phyloP scores from a whole-genome alignment of 2,888 invertebrate genomes.

The Drosophila percnosoma region DNA sequence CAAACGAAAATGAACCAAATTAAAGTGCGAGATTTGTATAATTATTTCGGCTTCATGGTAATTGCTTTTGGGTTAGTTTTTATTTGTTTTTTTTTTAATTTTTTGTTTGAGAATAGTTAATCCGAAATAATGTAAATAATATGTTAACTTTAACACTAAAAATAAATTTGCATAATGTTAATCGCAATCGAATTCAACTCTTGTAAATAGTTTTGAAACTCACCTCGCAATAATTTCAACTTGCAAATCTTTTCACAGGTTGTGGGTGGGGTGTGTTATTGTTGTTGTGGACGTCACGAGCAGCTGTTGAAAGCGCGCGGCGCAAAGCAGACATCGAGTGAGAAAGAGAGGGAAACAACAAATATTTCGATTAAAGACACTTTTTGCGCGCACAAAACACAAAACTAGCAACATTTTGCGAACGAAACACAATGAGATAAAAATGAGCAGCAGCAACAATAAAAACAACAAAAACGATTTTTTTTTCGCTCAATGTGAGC shows the following conservation, averaged over 20 bases:
- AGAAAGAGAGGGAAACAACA: conserved; percentile 29
- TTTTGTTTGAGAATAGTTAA: not conserved
- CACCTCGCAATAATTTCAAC: conserved; percentile 34
- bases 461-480: conserved; percentile 14
- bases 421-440: conserved; percentile 35
- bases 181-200: not conserved
- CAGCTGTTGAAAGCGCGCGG: conserved; percentile 44
- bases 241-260: conserved; percentile 29
- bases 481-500: conserved; percentile 52
- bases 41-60: conserved; percentile 23
- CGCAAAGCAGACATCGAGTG: conserved; percentile 1
- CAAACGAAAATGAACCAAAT: conserved; percentile 12
- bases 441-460: conserved; percentile 25
- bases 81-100: not conserved
- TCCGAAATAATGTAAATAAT: not conserved
- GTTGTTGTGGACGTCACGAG: conserved; percentile 41
- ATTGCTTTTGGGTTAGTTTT: conserved; percentile 10
- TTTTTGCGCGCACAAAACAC: conserved; percentile 31
- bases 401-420: conserved; percentile 8
- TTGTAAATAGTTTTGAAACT: conserved; percentile 19
- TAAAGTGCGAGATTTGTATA: conserved; percentile 27
- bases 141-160: not conserved
- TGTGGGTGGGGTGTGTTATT: conserved; percentile 12
- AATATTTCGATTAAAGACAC: conserved; percentile 40
- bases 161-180: not conserved